A percentile compares a stretch with the other conserved stretches of the same genome.
Conservation (phyloP, 1,140 invertebrate species). For the Drosophila carrolli region DNA sequence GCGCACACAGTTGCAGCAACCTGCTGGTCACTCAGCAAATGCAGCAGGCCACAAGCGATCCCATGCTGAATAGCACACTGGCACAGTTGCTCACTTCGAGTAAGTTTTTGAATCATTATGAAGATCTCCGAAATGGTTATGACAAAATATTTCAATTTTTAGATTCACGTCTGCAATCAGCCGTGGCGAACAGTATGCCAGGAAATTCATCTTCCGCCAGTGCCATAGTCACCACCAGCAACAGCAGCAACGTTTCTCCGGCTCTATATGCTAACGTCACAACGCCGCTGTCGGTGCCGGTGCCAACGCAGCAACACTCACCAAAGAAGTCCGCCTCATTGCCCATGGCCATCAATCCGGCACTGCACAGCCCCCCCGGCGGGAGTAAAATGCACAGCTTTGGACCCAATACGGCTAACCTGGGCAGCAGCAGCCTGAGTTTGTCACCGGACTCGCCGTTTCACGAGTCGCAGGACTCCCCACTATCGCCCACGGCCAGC, state of each 20-base stretch:
- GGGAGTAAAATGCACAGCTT: conserved; percentile 60
- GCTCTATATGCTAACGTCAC: conserved; percentile 48
- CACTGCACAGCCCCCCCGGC: conserved; percentile 72
- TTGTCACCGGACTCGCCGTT: conserved; percentile 81
- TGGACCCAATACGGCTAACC: conserved; percentile 19
- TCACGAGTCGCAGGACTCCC: conserved; percentile 78
- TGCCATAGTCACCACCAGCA: conserved; percentile 61
- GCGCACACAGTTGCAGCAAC: conserved; percentile 54
- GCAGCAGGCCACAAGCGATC: conserved; percentile 79
- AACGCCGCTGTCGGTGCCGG: conserved; percentile 39
- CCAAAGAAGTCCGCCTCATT: conserved; percentile 82
- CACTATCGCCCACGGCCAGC: conserved; percentile 85
- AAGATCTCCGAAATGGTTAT: background rate
- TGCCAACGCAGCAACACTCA: conserved; percentile 61
- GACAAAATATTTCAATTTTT: background rate
- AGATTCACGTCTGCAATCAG: conserved; percentile 70
- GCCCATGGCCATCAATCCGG: conserved; percentile 59
- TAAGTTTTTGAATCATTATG: conserved; percentile 15
- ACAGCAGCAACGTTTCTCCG: conserved; percentile 44
- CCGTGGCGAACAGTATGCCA: conserved; percentile 73
- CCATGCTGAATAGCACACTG: conserved; percentile 83
- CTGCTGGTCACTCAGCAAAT: conserved; percentile 52
- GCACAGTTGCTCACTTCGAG: conserved; percentile 76
- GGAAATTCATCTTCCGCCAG: conserved; percentile 64
- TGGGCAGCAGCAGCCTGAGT: conserved; percentile 57